Evolutionary conservation across 1,140 invertebrate species (phyloP), one percentile per base, ranked within the genome.

Genomic region (Pachypsylla venusta): DNA sequence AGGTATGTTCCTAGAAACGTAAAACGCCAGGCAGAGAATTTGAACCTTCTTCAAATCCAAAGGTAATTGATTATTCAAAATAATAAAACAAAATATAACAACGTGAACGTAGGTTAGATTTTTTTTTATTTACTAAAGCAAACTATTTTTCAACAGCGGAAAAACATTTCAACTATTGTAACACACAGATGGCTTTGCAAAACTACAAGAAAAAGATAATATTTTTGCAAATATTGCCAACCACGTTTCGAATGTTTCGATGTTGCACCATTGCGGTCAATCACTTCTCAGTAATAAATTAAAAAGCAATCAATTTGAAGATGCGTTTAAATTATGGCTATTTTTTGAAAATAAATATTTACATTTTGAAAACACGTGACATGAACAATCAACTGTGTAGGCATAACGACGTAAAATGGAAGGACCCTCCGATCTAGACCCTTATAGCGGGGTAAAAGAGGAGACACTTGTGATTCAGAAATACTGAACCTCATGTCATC

Each of bases 281-380:
- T 25, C 54, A n/a, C 24, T 25, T 55, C 24, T n/a, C 24, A 25
- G 4, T 24, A 28, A 25, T 4, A 16, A 55, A 55, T 22, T 4
- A 48, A 10, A 22, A 48, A 48, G 42, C 16, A 48, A 48, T 48
- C 42, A 48, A 48, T 48, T 48, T 48, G 42, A 48, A 48, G 42
- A 48, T 48, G 42, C 42, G 22, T 12, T 35, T 35, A 35, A 12
- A 35, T 35, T 35, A 12, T 10, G 30, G 10, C 30, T 35, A 35
- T 35, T 35, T 35, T 10, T 35, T 12, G 10, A 35, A 10, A 35
- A 35, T 35, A 16, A 12, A 16, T 10, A 35, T 35, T 35, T 35
- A 12, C 16, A 16, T 35, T 16, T 35, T 12, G 10, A 35, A 35
- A 12, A 35, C 10, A 12, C 10, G 10, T 35, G 7, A 10, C 30